A percentile compares a stretch with the other conserved stretches of the same genome.
Evolutionary conservation across 2,113 vertebrate species (phyloP).

Genomic region (Albula goreensis): DNA sequence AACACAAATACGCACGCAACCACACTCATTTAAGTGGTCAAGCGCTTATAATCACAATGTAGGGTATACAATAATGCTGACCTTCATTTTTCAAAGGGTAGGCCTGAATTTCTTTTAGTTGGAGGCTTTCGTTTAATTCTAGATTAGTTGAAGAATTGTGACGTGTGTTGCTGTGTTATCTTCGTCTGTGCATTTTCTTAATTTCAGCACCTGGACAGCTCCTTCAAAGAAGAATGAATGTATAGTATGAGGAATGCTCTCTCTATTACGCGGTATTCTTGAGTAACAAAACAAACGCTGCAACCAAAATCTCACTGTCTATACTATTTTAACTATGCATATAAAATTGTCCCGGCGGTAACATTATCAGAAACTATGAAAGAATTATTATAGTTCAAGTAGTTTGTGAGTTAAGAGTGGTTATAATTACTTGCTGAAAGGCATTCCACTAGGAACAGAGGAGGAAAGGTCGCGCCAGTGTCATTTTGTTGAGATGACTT

Average conservation of each 20-base stretch:
- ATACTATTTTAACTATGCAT: neutral
- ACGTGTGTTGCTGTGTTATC: neutral
- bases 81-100: no score
- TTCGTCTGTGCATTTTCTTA: neutral
- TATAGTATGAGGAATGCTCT: no score
- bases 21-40: no score
- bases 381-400: neutral
- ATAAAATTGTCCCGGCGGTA: neutral
- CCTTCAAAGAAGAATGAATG: conserved; percentile 18
- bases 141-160: no score
- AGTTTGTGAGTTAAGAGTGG: neutral
- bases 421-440: neutral
- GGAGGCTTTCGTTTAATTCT: no score
- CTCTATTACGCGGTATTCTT: neutral
- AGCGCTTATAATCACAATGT: no score
- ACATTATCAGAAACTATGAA: neutral
- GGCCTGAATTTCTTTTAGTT: no score
- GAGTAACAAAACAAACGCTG: neutral
- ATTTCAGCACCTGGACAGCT: conserved; percentile 61
- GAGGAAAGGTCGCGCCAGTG: neutral
- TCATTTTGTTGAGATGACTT: neutral
- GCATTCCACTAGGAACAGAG: neutral
- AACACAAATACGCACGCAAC: no score
- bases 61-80: no score
- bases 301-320: neutral